These are phyloP conservation scores for Bicyclus anynana DNA, from an alignment of 1,140 invertebrate species.

Conservation along the genomic window DNA sequence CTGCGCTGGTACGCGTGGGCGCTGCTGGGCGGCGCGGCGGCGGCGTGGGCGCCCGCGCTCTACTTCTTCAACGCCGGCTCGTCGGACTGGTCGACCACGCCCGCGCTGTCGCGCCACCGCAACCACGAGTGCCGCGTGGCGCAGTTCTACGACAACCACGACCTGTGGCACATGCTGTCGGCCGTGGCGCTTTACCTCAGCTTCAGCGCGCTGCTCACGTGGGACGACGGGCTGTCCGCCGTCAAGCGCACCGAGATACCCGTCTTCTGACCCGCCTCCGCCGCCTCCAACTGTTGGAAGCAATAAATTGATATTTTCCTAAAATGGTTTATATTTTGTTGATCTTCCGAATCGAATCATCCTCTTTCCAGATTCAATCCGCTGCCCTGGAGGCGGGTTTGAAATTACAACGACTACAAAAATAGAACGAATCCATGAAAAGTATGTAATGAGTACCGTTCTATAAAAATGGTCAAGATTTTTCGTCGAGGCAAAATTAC, in stretches of 20 bases:
- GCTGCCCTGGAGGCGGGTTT: too few species aligned
- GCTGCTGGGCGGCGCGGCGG: slow-evolving; percentile 46
- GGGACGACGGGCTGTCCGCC: slow-evolving; percentile 88
- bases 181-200: slow-evolving; percentile 93
- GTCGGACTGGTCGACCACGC: slow-evolving; percentile 78
- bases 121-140: slow-evolving; percentile 88
- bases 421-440: too few species aligned
- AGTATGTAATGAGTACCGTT: too few species aligned
- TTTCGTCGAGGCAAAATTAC: too few species aligned
- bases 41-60: slow-evolving; percentile 54
- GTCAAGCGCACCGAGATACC: slow-evolving; percentile 85
- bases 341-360: too few species aligned
- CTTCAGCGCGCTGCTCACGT: slow-evolving; percentile 89
- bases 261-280: slow-evolving; percentile 78
- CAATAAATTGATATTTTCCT: not conserved
- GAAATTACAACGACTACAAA: too few species aligned
- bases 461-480: too few species aligned
- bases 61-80: slow-evolving; percentile 63
- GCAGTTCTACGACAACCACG: slow-evolving; percentile 92
- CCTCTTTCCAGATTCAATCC: too few species aligned
- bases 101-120: slow-evolving; percentile 85
- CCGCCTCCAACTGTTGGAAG: not conserved
- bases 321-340: not conserved
- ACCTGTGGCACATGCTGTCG: slow-evolving; percentile 95
- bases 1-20: slow-evolving; percentile 78